Base-by-base conservation (phyloP, 2,888 invertebrate species). In the Drosophila ezoana region DNA sequence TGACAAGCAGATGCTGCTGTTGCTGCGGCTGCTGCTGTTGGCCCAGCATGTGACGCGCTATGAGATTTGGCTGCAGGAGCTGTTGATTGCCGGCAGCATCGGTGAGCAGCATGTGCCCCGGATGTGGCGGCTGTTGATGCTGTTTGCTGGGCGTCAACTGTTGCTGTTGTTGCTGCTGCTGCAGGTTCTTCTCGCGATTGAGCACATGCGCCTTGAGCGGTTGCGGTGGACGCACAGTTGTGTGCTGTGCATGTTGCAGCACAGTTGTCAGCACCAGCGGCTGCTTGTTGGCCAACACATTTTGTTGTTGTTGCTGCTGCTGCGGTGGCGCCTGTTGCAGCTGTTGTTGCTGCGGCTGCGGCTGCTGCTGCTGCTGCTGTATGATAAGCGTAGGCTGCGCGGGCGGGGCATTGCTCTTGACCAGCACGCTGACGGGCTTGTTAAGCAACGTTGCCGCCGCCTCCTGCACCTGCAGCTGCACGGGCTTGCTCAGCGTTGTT, bases 161-260 rank as follows among this genome's bases (percentile, higher is more conserved):
- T 2, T 83, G 78, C n/a, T 77, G 84, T 13, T 83, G 87, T 0
- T 86, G 81, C 10, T 81, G 87, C 11, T 87, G 89, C 9, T 89
- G 89, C 4, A 89, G 77, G 28, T 86, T 86, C 73, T 92, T 91
- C 72, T 93, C 93, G 35, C 93, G 93, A 56, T 94, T 94, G 18
- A 95, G 87, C 4, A 95, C 94, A 71, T 95, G 95, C 2, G 95
- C 95, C 81, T 95, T 95, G 3, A 95, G 90, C 5, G 94, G 94
- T 18, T 94, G 94, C 0, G 94, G 92, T 0, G 94, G 91, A 20
- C 91, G 90, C 65, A 91, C 92, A 51, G 76, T 90, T 48, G 76
- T 89, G 56, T 86, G 91, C 68, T 90, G 92, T 3, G 92, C 93
- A 59, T 91, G 92, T 79, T 91, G 92, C 88, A 91, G 88, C 40